These are phyloP conservation scores for Callaeas wilsoni DNA, from an alignment of 2,113 vertebrate genomes.

Conservation along the genomic window DNA sequence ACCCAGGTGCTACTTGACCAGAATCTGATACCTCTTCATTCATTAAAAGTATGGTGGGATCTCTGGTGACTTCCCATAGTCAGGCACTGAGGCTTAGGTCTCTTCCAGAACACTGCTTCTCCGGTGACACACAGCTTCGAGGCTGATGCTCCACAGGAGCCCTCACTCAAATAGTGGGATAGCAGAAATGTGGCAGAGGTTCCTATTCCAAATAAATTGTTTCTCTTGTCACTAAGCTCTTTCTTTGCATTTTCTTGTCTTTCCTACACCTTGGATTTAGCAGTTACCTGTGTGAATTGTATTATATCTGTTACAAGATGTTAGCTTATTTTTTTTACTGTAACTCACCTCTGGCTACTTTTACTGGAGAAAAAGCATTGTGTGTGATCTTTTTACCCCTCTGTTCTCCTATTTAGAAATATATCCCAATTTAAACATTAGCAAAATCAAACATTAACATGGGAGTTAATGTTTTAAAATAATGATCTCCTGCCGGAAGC, in stretches of 20 bases:
- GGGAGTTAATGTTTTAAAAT: slow-evolving; percentile 53
- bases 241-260: neutral
- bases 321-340: neutral
- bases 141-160: neutral
- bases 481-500: slow-evolving; percentile 42
- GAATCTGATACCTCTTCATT: neutral
- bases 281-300: neutral
- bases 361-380: neutral
- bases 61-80: neutral
- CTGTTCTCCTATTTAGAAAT: neutral
- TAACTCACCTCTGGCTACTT: neutral
- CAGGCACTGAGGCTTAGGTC: neutral
- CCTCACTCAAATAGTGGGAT: neutral
- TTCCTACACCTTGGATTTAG: neutral
- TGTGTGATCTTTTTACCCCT: slow-evolving; percentile 1
- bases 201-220: neutral
- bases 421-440: slow-evolving; percentile 47
- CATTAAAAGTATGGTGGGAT: neutral
- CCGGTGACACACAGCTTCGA: neutral
- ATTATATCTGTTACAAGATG: neutral
- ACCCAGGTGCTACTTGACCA: neutral
- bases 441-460: slow-evolving; percentile 45
- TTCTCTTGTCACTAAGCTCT: neutral
- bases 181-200: neutral
- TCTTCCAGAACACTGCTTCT: neutral